phyloP scores from a whole-genome alignment of 2,888 invertebrate genomes.

The Hanleya hanleyi region DNA sequence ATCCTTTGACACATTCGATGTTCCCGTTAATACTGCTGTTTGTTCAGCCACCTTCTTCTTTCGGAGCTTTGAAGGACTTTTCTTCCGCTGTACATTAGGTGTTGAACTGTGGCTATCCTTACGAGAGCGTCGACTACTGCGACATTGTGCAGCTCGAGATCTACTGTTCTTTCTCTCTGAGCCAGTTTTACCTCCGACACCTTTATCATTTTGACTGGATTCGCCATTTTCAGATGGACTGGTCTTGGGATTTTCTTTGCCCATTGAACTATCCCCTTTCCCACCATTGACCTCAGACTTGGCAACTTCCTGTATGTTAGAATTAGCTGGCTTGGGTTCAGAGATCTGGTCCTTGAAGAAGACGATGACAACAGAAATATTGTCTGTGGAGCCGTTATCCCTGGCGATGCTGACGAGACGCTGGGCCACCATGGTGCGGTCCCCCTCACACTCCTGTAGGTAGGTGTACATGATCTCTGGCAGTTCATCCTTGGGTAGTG shows the following conservation, averaged over 20 bases:
- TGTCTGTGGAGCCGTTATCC: slow-evolving; percentile 86
- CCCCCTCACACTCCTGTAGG: slow-evolving; percentile 77
- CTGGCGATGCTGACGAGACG: slow-evolving; percentile 84
- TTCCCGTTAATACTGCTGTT: background rate
- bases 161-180: background rate
- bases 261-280: slow-evolving; percentile 22
- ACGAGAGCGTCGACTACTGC: background rate
- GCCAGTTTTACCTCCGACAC: background rate
- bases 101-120: background rate
- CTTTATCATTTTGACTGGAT: background rate
- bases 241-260: slow-evolving; percentile 4
- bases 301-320: slow-evolving; percentile 20
- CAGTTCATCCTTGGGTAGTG: slow-evolving; percentile 80
- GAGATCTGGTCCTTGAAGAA: slow-evolving; percentile 79
- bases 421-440: slow-evolving; percentile 82
- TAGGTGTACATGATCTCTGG: slow-evolving; percentile 84
- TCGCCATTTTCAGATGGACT: background rate
- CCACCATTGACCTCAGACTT: slow-evolving; percentile 26
- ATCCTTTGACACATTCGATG: background rate
- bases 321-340: slow-evolving; percentile 37
- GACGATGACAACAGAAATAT: slow-evolving; percentile 92
- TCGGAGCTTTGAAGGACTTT: background rate
- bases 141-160: background rate
- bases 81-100: background rate
- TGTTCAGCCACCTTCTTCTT: background rate